Conservation (phyloP, 2,888 invertebrate species). For the Stenodera caucasica region DNA sequence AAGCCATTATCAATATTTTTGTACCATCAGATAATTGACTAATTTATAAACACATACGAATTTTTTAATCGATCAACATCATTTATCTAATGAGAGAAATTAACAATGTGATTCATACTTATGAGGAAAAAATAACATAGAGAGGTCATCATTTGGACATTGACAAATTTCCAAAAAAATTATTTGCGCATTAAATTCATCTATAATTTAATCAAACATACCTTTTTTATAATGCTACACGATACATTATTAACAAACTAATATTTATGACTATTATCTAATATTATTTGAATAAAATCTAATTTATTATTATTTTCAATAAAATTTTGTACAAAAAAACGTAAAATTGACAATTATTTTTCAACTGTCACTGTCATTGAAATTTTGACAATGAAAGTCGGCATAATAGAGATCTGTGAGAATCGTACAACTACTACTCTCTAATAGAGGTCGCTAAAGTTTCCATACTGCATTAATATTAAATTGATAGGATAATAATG, state of each 20-base stretch:
- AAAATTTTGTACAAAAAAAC: conserved; percentile 17
- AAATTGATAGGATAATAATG: too few species aligned
- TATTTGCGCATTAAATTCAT: conserved; percentile 21
- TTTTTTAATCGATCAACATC: conserved; percentile 24
- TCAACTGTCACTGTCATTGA: conserved; percentile 24
- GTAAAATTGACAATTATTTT: conserved; percentile 20
- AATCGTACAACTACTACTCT: not conserved
- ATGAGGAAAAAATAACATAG: not conserved
- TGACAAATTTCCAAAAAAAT: conserved; percentile 31
- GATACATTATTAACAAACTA: conserved; percentile 14
- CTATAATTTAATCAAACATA: conserved; percentile 7
- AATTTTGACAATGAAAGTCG: conserved; percentile 15
- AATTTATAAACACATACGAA: too few species aligned
- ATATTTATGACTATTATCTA: not conserved
- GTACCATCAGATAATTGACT: conserved; percentile 7
- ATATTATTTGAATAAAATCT: not conserved
- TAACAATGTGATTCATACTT: conserved; percentile 42
- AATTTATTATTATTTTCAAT: conserved; percentile 16
- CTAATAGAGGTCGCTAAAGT: conserved; percentile 7
- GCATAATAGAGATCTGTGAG: not conserved
- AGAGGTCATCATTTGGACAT: conserved; percentile 36
- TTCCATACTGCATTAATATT: too few species aligned
- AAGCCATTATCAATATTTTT: conserved; percentile 32
- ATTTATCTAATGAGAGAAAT: conserved; percentile 4
- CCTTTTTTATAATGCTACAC: conserved; percentile 15